Evolutionary conservation across 2,113 vertebrate species (phyloP).

Genomic region (Trogon surrucura): DNA sequence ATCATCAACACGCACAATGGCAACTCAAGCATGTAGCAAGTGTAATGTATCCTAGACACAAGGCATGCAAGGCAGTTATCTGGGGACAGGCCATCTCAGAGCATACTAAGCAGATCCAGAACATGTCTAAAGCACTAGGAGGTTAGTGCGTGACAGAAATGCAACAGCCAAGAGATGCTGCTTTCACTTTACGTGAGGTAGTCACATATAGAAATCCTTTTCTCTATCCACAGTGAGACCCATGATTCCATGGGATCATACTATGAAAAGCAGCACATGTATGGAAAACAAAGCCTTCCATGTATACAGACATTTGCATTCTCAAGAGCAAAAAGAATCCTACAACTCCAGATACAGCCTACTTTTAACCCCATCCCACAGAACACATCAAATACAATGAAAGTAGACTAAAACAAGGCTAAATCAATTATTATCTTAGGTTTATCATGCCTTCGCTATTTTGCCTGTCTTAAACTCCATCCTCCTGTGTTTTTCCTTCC

Average conservation of each 20-base stretch:
- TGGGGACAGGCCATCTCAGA: background rate
- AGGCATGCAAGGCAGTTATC: background rate
- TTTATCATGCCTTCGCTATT: background rate
- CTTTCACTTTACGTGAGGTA: background rate
- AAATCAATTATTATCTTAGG: background rate
- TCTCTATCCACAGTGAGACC: background rate
- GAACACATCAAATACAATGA: background rate
- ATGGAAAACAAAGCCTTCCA: background rate
- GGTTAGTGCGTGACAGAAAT: background rate
- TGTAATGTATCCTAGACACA: background rate
- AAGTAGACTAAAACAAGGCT: background rate
- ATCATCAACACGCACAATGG: background rate
- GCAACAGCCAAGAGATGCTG: background rate
- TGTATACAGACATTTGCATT: background rate
- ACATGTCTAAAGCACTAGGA: background rate
- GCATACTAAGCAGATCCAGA: background rate
- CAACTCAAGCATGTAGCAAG: background rate
- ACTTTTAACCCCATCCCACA: background rate
- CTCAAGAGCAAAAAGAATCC: background rate
- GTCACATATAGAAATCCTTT: background rate
- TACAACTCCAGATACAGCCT: background rate
- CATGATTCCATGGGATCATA: background rate
- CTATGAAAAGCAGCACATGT: background rate
- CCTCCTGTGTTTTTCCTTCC: background rate
- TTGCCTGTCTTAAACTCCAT: background rate